These are phyloP conservation scores for Drosophila kokeensis DNA, from an alignment of 2,888 invertebrate genomes.

Conservation along the genomic window DNA sequence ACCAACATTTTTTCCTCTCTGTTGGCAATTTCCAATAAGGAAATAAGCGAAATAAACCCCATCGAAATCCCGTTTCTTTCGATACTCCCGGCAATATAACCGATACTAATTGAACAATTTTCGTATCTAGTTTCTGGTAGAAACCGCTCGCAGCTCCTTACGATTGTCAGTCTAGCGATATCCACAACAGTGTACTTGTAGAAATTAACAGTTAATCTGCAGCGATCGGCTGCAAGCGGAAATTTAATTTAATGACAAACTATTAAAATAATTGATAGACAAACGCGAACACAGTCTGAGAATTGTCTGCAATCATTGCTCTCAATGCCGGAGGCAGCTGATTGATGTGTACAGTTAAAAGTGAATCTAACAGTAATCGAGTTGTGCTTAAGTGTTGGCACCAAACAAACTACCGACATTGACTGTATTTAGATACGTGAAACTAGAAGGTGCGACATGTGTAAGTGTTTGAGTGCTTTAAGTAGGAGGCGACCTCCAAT, in stretches of 20 bases:
- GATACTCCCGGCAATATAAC: neutral
- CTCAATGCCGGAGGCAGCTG: neutral
- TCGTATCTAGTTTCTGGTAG: neutral
- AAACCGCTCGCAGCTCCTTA: neutral
- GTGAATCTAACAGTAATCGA: conserved; percentile 26
- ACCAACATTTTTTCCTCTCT: neutral
- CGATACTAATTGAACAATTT: conserved; percentile 4
- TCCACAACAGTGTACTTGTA: neutral
- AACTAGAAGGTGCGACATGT: neutral
- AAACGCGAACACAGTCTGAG: conserved; percentile 2
- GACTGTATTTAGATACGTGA: neutral
- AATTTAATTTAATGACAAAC: conserved; percentile 34
- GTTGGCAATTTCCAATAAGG: neutral
- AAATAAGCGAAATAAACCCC: neutral
- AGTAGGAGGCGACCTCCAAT: neutral
- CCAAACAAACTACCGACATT: neutral
- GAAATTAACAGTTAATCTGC: conserved; percentile 60
- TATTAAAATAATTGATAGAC: conserved; percentile 63
- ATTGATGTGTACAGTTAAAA: conserved; percentile 7
- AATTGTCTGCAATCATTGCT: neutral
- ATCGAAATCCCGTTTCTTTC: neutral
- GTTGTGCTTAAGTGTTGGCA: conserved; percentile 8
- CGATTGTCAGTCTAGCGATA: neutral
- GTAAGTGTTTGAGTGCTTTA: neutral
- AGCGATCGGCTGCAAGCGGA: conserved; percentile 40